Percentiles rank a stretch among this genome's conserved stretches.
Evolutionary conservation across 2,888 invertebrate species (phyloP).

Genomic region (Mesorhabditis sp.): DNA sequence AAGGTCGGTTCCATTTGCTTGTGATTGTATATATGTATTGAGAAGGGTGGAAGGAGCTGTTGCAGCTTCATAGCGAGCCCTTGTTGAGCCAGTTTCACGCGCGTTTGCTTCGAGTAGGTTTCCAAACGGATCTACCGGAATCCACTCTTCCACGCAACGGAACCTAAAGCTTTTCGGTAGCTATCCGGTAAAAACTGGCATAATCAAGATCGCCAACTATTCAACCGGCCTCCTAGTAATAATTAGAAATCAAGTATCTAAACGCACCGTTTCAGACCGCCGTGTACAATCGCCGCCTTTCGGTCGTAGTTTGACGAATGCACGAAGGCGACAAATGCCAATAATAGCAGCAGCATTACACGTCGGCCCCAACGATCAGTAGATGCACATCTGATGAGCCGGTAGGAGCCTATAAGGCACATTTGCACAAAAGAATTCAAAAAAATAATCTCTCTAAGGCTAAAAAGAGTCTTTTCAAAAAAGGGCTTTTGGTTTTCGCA

Average conservation of each 20-base stretch:
- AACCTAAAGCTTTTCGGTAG: background rate
- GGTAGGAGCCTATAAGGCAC: too few relatives aligned
- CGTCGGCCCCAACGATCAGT: too few relatives aligned
- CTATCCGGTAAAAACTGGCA: background rate
- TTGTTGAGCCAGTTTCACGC: background rate
- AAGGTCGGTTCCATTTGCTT: too few relatives aligned
- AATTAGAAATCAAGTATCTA: background rate
- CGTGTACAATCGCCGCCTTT: background rate
- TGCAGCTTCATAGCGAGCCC: background rate
- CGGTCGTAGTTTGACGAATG: background rate
- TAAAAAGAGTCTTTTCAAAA: too few relatives aligned
- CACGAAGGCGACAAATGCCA: too few relatives aligned
- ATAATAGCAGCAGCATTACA: too few relatives aligned
- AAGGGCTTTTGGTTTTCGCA: too few relatives aligned
- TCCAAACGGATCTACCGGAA: conserved; percentile 4
- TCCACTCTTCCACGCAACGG: conserved; percentile 2
- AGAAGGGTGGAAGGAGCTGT: background rate
- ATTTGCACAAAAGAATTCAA: too few relatives aligned
- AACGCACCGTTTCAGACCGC: background rate
- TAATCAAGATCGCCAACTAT: background rate
- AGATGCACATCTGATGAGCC: too few relatives aligned
- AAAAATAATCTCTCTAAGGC: too few relatives aligned
- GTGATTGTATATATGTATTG: too few relatives aligned
- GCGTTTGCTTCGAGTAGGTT: background rate
- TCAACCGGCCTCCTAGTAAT: background rate